Conservation (phyloP, 2,888 invertebrate genomes). For the Chorisops tibialis region DNA sequence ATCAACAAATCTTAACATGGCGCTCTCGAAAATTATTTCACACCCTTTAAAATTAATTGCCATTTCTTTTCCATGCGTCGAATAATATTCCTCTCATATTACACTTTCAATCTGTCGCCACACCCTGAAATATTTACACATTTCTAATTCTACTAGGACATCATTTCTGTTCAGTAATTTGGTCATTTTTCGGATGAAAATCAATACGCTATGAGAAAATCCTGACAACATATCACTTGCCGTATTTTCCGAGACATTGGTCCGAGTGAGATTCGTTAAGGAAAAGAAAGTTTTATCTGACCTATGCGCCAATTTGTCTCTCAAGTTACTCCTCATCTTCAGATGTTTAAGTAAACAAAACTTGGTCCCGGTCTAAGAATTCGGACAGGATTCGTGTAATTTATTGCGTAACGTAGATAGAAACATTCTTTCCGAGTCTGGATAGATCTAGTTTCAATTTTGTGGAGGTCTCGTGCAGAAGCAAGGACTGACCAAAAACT, state of each 20-base stretch:
- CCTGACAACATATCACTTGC: no score
- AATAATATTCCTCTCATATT: conserved; percentile 29
- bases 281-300: conserved; percentile 11
- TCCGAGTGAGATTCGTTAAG: neutral
- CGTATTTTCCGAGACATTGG: neutral
- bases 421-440: neutral
- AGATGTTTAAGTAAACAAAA: conserved; percentile 26
- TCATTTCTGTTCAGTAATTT: neutral
- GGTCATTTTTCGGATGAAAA: conserved; percentile 4
- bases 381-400: neutral
- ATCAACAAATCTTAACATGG: conserved; percentile 2
- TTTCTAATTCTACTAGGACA: neutral
- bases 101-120: conserved; percentile 28
- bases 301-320: conserved; percentile 27
- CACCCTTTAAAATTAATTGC: conserved; percentile 20
- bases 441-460: conserved; percentile 11
- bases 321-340: conserved; percentile 20
- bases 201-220: conserved; percentile 9
- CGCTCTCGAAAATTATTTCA: conserved; percentile 16
- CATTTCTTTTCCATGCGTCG: conserved; percentile 8
- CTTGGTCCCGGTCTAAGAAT: neutral
- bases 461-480: conserved; percentile 16
- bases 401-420: neutral
- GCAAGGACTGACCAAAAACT: conserved; percentile 13
- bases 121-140: conserved; percentile 15